phyloP scores from a whole-genome alignment of 2,797 vertebrate species.

The Jordanella pulchra region DNA sequence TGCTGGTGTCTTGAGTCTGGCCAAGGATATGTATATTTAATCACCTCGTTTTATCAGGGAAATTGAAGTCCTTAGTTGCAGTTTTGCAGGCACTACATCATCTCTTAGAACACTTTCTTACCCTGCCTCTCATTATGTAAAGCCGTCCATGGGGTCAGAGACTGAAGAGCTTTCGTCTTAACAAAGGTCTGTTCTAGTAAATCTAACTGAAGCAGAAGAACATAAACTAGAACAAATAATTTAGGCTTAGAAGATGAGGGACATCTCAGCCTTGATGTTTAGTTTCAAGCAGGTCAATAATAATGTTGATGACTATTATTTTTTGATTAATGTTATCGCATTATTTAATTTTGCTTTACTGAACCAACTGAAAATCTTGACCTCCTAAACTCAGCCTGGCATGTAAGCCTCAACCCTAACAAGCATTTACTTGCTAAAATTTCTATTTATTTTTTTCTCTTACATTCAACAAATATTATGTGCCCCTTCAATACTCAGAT shows the following conservation, averaged over 20 bases:
- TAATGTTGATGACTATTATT: neutral
- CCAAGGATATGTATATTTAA: slow-evolving; percentile 66
- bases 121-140: slow-evolving; percentile 29
- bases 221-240: neutral
- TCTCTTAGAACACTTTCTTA: slow-evolving; percentile 35
- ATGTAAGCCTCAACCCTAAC: neutral
- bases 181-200: neutral
- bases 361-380: slow-evolving; percentile 3
- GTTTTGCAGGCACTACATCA: slow-evolving; percentile 52
- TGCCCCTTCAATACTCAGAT: neutral
- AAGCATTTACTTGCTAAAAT: neutral
- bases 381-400: neutral
- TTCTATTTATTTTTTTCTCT: rapidly evolving
- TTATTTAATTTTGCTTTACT: neutral
- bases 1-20: slow-evolving; percentile 28
- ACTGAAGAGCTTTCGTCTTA: neutral
- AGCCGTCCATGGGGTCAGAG: slow-evolving; percentile 13
- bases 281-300: neutral
- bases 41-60: slow-evolving; percentile 57
- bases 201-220: neutral
- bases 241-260: neutral
- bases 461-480: neutral
- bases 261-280: neutral
- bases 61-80: slow-evolving; percentile 60
- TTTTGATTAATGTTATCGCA: neutral